phyloP scores from a whole-genome alignment of 2,113 vertebrate genomes.

The Lepisosteus oculatus region DNA sequence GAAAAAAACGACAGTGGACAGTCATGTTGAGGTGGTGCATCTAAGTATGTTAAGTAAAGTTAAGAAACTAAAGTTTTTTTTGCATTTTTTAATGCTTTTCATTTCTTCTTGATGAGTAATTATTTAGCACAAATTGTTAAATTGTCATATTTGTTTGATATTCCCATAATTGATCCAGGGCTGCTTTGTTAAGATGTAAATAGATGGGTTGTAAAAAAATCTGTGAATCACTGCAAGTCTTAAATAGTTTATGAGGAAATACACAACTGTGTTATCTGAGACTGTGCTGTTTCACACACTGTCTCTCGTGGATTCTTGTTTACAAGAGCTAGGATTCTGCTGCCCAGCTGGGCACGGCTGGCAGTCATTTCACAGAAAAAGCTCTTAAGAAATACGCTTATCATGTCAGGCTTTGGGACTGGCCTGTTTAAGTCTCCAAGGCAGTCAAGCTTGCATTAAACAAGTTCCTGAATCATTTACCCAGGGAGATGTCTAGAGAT shows the following conservation, averaged over 20 bases:
- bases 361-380: not conserved
- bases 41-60: too few relatives aligned
- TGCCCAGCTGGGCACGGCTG: not conserved
- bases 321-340: not conserved
- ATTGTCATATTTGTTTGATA: not conserved
- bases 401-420: not conserved
- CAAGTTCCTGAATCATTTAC: not conserved
- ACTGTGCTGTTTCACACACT: not conserved
- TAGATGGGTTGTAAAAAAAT: not conserved
- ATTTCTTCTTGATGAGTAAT: not conserved
- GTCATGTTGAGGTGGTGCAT: slow-evolving; percentile 6
- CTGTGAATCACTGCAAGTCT: not conserved
- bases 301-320: slow-evolving; percentile 8
- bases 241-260: too few relatives aligned
- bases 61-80: not conserved
- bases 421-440: too few relatives aligned
- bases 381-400: not conserved
- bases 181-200: not conserved
- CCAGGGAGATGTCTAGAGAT: too few relatives aligned
- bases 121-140: not conserved
- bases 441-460: too few relatives aligned
- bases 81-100: not conserved
- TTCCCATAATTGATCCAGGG: not conserved
- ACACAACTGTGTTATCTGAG: not conserved
- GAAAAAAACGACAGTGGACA: not conserved